phyloP scores from a whole-genome alignment of 2,888 invertebrate genomes.

The Pyrocoelia pectoralis region DNA sequence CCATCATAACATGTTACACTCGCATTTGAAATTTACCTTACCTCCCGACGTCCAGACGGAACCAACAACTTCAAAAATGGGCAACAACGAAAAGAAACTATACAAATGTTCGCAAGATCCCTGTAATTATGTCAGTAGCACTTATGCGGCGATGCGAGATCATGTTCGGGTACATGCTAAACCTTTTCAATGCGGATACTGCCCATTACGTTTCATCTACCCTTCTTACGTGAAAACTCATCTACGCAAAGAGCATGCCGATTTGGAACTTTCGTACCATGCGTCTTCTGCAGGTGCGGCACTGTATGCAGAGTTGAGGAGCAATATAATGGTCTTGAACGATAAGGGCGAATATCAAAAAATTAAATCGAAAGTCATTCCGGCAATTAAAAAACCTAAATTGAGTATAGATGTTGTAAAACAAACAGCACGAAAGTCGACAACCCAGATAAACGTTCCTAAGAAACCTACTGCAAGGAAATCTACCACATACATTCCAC shows the following conservation, averaged over 20 bases:
- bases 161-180: constrained; percentile 60
- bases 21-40: constrained; percentile 48
- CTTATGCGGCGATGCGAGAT: constrained; percentile 51
- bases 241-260: constrained; percentile 50
- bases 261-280: constrained; percentile 47
- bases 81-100: constrained; percentile 36
- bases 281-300: constrained; percentile 16
- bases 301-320: constrained; percentile 22
- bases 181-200: constrained; percentile 58
- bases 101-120: constrained; percentile 55
- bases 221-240: constrained; percentile 50
- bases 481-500: too few species aligned
- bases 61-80: not conserved
- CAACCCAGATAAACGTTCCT: constrained; percentile 48
- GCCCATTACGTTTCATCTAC: constrained; percentile 51
- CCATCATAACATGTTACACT: constrained; percentile 58
- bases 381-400: not conserved
- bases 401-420: not conserved
- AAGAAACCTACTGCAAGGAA: constrained; percentile 29
- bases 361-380: not conserved
- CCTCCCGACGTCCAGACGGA: not conserved
- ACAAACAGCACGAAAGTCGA: constrained; percentile 56
- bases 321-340: constrained; percentile 20
- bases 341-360: constrained; percentile 22
- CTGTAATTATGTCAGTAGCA: constrained; percentile 54